These are phyloP conservation scores for Hystrix cristata DNA, from an alignment of 2,113 vertebrate species.

Conservation along the genomic window DNA sequence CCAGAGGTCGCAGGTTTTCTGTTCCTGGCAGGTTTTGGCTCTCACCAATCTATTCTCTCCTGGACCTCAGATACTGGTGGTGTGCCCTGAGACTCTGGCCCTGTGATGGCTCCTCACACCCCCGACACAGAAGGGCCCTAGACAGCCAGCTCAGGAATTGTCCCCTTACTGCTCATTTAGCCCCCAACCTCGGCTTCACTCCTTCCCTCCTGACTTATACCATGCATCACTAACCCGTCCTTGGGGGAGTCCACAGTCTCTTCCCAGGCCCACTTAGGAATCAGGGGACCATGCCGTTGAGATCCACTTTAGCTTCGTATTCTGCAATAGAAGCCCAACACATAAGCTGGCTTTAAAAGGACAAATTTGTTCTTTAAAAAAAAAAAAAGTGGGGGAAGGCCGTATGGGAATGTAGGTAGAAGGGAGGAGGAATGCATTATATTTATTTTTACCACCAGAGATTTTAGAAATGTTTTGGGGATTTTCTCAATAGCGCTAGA, in stretches of 20 bases:
- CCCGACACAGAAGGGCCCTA: neutral
- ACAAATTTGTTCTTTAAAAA: conserved; percentile 23
- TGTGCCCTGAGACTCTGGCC: neutral
- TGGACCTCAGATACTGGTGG: neutral
- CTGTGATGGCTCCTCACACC: neutral
- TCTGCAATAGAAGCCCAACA: neutral
- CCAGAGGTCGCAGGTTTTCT: neutral
- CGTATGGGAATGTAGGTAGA: neutral
- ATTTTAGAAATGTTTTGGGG: conserved; percentile 63
- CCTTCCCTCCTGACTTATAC: neutral
- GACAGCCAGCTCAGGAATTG: neutral
- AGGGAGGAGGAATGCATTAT: conserved; percentile 43
- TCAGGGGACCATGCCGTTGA: neutral
- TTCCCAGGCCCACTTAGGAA: neutral
- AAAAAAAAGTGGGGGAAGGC: neutral
- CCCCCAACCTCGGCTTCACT: neutral
- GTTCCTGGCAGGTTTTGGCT: neutral
- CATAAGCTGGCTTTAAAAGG: neutral
- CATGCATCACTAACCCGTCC: neutral
- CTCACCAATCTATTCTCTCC: neutral
- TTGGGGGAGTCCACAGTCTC: neutral
- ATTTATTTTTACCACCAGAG: conserved; percentile 57
- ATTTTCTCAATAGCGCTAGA: conserved; percentile 57
- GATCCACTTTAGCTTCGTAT: neutral
- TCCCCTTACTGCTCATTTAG: neutral